Evolutionary conservation across 2,797 vertebrate genomes (phyloP).

Genomic region (Picus viridis): DNA sequence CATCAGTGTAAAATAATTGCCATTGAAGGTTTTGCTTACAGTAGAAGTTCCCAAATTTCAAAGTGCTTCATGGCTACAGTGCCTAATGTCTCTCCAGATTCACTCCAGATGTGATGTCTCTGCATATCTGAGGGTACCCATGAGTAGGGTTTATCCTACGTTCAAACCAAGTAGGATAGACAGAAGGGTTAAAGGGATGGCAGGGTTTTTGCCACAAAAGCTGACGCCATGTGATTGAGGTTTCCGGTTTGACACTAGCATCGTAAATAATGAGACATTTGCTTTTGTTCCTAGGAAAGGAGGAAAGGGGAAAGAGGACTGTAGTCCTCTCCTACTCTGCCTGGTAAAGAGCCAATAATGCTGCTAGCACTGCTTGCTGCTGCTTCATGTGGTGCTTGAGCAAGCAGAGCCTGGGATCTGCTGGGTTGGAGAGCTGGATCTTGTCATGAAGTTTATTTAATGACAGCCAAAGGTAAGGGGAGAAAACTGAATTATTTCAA

Average conservation of each 20-base stretch:
- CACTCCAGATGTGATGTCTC: neutral
- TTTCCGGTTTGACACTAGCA: neutral
- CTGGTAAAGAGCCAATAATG: neutral
- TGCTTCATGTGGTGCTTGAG: neutral
- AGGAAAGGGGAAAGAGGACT: neutral
- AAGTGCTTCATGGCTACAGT: neutral
- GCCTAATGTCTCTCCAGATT: neutral
- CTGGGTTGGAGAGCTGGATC: neutral
- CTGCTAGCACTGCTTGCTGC: neutral
- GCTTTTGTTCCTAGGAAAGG: neutral
- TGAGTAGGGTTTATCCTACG: neutral
- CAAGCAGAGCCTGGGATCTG: neutral
- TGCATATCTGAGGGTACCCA: neutral
- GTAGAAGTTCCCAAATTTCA: neutral
- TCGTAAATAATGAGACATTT: neutral
- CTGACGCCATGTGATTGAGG: neutral
- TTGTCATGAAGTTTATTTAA: neutral
- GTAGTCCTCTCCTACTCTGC: neutral
- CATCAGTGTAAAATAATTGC: neutral
- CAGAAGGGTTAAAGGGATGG: neutral
- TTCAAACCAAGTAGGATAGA: neutral
- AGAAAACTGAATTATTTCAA: neutral
- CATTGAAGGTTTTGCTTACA: neutral
- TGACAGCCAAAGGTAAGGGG: neutral
- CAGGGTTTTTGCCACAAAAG: neutral